A percentile compares a stretch with the other conserved stretches of the same genome.
Conservation (phyloP, 2,797 vertebrate genomes). For the Adelosebastes latens region DNA sequence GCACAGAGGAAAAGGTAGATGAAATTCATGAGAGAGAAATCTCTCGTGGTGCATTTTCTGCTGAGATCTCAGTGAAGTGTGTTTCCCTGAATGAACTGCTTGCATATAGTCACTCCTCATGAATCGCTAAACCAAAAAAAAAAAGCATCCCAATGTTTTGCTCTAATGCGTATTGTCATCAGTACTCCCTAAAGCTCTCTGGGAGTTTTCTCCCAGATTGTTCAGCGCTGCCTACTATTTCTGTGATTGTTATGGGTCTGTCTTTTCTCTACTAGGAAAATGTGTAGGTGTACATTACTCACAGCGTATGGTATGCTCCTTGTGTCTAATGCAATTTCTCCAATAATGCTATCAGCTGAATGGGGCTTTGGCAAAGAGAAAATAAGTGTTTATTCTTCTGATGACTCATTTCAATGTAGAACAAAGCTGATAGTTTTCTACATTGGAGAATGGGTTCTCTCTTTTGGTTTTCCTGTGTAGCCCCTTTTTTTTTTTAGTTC, state of each 20-base stretch:
- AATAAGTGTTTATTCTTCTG: slow-evolving; percentile 29
- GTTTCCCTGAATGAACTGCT: slow-evolving; percentile 36
- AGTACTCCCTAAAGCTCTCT: slow-evolving; percentile 17
- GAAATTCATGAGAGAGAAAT: slow-evolving; percentile 39
- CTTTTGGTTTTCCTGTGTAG: slow-evolving; percentile 7
- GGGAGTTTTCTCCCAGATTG: slow-evolving; percentile 15
- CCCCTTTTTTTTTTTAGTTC: background rate
- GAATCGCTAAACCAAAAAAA: slow-evolving; percentile 12
- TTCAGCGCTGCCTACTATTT: slow-evolving; percentile 20
- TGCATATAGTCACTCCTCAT: slow-evolving; percentile 23
- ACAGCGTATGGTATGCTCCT: slow-evolving; percentile 25
- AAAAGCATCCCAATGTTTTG: slow-evolving; percentile 33
- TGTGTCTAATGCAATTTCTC: slow-evolving; percentile 54
- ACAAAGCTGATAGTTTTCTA: slow-evolving; percentile 4
- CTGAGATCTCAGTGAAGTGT: slow-evolving; percentile 9
- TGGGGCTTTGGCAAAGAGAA: slow-evolving; percentile 14
- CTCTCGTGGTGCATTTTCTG: slow-evolving; percentile 28
- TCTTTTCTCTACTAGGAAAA: slow-evolving; percentile 36
- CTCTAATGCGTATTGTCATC: slow-evolving; percentile 48
- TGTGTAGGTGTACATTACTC: slow-evolving; percentile 38
- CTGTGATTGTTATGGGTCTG: slow-evolving; percentile 29
- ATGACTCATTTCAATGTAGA: slow-evolving; percentile 28
- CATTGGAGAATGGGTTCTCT: slow-evolving; percentile 19
- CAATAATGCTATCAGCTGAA: slow-evolving; percentile 57
- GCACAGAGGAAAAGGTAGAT: slow-evolving; percentile 16